These are phyloP conservation scores for Parus major DNA, from an alignment of 2,113 vertebrate genomes.

Conservation along the genomic window DNA sequence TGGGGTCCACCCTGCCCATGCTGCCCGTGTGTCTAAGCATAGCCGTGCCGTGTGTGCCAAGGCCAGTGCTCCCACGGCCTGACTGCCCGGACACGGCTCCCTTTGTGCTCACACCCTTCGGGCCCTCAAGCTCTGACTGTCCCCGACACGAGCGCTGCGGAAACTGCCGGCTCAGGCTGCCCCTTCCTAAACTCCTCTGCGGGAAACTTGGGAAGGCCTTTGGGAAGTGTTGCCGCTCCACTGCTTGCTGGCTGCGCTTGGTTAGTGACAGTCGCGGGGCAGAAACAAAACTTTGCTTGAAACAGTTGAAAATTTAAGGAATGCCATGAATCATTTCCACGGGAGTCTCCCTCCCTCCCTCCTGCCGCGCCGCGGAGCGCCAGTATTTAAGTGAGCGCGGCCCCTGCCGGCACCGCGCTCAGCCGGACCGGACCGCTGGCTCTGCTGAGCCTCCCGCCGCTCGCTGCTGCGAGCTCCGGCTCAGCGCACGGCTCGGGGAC, in stretches of 20 bases:
- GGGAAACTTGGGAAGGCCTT: not conserved
- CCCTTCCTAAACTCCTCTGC: not conserved
- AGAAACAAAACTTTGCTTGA: not conserved
- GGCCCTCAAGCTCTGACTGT: not conserved
- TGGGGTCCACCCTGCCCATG: not conserved
- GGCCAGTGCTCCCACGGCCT: fast-evolving
- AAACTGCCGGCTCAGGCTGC: not conserved
- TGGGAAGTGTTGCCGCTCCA: fast-evolving
- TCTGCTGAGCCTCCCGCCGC: not conserved
- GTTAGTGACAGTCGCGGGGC: not conserved
- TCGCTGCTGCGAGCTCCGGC: not conserved
- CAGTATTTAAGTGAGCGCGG: not conserved
- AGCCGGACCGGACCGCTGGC: not conserved
- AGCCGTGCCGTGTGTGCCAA: fast-evolving
- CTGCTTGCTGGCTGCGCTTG: not conserved
- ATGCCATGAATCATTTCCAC: not conserved
- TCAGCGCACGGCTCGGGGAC: not conserved
- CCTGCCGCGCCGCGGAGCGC: not conserved
- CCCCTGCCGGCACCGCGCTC: not conserved
- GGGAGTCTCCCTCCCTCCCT: not conserved
- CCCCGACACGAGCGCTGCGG: fast-evolving
- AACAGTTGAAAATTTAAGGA: not conserved
- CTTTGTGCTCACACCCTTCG: not conserved
- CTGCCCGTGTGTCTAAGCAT: not conserved
- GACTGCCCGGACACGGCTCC: not conserved